These are phyloP conservation scores for Taxidea taxus DNA, from an alignment of 2,113 vertebrate species.

Conservation along the genomic window DNA sequence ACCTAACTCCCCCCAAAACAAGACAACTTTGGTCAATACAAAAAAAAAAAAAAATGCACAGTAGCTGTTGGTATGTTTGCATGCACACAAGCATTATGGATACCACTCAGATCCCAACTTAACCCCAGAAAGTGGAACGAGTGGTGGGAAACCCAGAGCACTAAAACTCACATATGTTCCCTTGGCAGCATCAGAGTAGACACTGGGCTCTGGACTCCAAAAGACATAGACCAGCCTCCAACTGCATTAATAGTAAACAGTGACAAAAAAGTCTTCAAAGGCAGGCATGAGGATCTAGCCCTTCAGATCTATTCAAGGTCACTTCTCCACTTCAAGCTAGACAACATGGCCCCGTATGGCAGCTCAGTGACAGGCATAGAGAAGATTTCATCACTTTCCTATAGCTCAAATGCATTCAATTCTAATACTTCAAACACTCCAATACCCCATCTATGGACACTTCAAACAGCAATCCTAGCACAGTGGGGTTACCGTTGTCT, in stretches of 20 bases:
- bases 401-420: not conserved
- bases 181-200: not conserved
- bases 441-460: not conserved
- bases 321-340: not conserved
- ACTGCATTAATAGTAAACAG: not conserved
- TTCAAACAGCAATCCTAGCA: not conserved
- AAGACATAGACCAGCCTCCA: not conserved
- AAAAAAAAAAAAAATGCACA: not conserved
- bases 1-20: not conserved
- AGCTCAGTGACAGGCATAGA: not conserved
- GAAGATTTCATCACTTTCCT: not conserved
- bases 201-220: not conserved
- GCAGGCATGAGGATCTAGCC: not conserved
- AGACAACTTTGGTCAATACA: not conserved
- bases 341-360: rapidly evolving
- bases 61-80: not conserved
- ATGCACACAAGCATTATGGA: not conserved
- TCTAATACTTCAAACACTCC: not conserved
- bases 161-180: not conserved
- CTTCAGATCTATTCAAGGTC: not conserved
- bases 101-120: not conserved
- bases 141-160: not conserved
- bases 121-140: not conserved
- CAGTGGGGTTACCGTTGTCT: not conserved
- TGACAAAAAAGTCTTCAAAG: not conserved